Evolutionary conservation across 2,113 vertebrate genomes (phyloP).

Genomic region (Psilopsiagon aurifrons): DNA sequence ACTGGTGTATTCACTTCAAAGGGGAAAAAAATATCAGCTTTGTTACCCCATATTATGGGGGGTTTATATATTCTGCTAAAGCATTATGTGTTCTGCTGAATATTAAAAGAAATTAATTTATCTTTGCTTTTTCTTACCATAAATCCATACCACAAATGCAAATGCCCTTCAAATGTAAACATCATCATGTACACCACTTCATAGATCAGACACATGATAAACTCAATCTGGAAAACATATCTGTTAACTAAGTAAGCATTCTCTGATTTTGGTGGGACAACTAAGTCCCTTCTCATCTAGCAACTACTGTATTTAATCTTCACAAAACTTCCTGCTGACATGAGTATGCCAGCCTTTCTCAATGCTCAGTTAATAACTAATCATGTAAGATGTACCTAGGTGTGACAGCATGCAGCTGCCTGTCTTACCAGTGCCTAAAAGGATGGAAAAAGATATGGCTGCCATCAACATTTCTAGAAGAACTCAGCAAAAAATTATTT

Average conservation of each 20-base stretch:
- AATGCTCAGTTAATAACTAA: background rate
- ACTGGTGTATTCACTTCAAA: background rate
- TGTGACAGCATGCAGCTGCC: background rate
- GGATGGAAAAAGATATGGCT: background rate
- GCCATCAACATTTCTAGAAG: background rate
- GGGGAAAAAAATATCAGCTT: background rate
- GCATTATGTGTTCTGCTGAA: background rate
- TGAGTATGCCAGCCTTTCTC: background rate
- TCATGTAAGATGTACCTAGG: background rate
- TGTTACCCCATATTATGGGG: background rate
- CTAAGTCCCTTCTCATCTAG: background rate
- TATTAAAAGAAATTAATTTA: background rate
- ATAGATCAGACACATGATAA: background rate
- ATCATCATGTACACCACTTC: background rate
- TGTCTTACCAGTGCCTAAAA: background rate
- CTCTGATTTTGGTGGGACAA: background rate
- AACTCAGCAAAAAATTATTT: background rate
- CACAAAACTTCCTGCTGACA: background rate
- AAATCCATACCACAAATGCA: background rate
- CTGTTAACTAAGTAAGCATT: background rate
- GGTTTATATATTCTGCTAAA: background rate
- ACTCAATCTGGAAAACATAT: background rate
- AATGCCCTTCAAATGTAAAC: background rate
- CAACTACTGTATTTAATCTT: background rate
- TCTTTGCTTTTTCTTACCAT: background rate